Percentiles rank a stretch among this genome's conserved stretches.
These are phyloP conservation scores for Acrocephalus kingi DNA, from an alignment of 2,113 vertebrate species.

Conservation along the genomic window DNA sequence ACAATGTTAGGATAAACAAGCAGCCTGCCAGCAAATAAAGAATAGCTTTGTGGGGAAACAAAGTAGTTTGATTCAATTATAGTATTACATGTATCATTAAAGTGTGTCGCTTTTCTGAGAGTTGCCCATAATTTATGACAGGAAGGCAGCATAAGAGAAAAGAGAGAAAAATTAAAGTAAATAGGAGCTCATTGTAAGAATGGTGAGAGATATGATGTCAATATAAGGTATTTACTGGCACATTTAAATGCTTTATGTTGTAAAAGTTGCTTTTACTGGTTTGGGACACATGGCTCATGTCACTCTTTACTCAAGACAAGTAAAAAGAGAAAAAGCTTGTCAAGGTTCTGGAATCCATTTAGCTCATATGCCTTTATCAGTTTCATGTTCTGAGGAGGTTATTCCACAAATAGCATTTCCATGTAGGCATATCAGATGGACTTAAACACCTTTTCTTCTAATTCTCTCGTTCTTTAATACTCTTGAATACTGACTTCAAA, in stretches of 20 bases:
- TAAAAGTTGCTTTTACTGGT: not conserved
- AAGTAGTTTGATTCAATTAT: conserved; percentile 37
- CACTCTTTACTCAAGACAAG: not conserved
- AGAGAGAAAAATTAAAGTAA: not conserved
- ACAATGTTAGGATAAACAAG: conserved; percentile 25
- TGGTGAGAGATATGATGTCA: not conserved
- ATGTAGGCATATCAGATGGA: not conserved
- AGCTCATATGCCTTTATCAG: not conserved
- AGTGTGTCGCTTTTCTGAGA: not conserved
- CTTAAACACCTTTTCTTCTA: not conserved
- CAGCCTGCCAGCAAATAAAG: not conserved
- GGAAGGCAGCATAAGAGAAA: not conserved
- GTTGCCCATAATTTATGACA: not conserved
- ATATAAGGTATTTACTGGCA: not conserved
- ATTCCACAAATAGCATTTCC: not conserved
- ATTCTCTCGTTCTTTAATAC: not conserved
- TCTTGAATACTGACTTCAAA: not conserved
- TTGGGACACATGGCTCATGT: not conserved
- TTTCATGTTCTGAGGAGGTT: not conserved
- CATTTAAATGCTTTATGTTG: not conserved
- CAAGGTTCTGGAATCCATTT: not conserved
- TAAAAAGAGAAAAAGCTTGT: not conserved
- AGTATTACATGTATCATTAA: conserved; percentile 15
- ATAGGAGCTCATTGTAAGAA: not conserved
- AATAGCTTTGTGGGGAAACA: not conserved